Conservation (phyloP, 2,888 invertebrate species). For the Melipona beecheii region DNA sequence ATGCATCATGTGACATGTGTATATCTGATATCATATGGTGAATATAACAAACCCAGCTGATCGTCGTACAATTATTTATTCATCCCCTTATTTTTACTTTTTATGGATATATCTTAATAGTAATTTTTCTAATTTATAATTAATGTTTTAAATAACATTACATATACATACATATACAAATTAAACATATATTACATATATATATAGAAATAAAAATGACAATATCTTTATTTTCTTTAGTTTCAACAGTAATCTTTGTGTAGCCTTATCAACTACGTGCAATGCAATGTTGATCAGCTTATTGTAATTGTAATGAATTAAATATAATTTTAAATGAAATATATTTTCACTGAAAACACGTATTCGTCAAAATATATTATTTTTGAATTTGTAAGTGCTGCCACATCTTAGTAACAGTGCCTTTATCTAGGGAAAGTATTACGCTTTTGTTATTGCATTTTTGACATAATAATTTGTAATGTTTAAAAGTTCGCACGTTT, state of each 20-base stretch:
- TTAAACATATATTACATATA: neutral
- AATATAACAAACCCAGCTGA: conserved; percentile 10
- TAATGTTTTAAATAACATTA: neutral
- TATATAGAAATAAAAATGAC: neutral
- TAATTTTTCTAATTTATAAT: neutral
- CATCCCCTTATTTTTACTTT: neutral
- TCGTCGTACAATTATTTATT: neutral
- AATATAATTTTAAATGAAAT: neutral
- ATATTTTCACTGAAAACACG: neutral
- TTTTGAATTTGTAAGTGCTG: conserved; percentile 3
- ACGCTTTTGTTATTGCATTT: conserved; percentile 30
- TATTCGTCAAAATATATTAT: neutral
- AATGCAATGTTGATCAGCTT: neutral
- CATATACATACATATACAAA: neutral
- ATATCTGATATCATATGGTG: neutral
- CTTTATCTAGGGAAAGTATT: conserved; percentile 16
- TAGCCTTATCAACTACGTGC: neutral
- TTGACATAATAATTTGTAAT: conserved; percentile 2
- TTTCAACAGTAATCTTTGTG: neutral
- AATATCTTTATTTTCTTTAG: neutral
- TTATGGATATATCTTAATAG: neutral
- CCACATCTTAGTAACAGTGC: neutral
- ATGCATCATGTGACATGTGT: neutral
- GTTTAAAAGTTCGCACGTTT: neutral
- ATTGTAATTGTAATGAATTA: neutral